Evolutionary conservation across 1,140 invertebrate genomes (phyloP), one percentile per base, ranked within the genome.

Genomic region (Diorhabda carinulata): DNA sequence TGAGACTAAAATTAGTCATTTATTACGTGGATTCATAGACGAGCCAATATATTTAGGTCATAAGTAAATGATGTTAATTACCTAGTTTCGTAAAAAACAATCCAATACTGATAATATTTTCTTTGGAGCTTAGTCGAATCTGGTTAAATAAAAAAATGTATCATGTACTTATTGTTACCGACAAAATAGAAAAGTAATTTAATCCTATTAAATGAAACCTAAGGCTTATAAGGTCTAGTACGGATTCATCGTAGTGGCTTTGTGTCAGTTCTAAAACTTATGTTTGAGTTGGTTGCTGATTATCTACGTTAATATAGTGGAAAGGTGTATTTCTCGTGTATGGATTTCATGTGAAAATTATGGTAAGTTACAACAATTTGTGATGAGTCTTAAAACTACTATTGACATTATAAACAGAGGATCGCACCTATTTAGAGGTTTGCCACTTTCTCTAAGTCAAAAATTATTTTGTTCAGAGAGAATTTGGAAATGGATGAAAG

Each of bases 141-240:
- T 41, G 42, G 25, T 25, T 2, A 43, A 43, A 10, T 10, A 9
- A 43, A 41, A 43, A 62, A 43, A 43, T 62, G 43, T 43, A 25
- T 25, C n/a, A 44, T 6, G 43, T 43, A 62, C 42, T 10, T 43
- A 43, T 42, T 43, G 61, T 43, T 43, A 64, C 63, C 47, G 45
- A 56, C 56, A 64, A 44, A 40, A 57, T 47, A 25, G n/a, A 56
- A n/a, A 52, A 56, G 25, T 62, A 66, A 67, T 60, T 67, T 67
- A 67, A 67, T 67, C 66, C 57, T 43, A 67, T 67, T 67, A 67
- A 43, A 67, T 6, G 66, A 67, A 67, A 61, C 66, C 66, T 61
- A 7, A 61, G 57, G 9, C 45, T 61, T 25, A 9, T 61, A 58
- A 44, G 40, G 43, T n/a, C 7, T 43, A 10, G 45, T 67, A 61